These are phyloP conservation scores for Luperina nickerlii DNA, from an alignment of 2,888 invertebrate species.

Conservation along the genomic window DNA sequence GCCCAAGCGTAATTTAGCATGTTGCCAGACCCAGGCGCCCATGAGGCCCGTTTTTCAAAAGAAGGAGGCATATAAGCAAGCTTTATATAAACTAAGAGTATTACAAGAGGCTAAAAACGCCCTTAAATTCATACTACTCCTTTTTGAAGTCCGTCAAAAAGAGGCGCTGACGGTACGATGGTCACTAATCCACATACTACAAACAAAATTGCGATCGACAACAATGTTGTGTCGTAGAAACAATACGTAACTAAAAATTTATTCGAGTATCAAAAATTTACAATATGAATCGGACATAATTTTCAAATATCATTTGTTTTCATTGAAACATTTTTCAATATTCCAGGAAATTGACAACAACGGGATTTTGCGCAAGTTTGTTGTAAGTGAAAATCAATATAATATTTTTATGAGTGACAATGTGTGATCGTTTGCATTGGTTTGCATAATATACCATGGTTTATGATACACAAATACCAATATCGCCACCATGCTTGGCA, in stretches of 20 bases:
- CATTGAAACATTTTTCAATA: conserved; percentile 16
- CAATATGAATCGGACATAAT: conserved; percentile 20
- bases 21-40: background rate
- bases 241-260: background rate
- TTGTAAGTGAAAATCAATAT: conserved; percentile 38
- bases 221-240: background rate
- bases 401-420: conserved; percentile 25
- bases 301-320: conserved; percentile 30
- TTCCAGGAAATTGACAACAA: conserved; percentile 17
- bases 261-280: background rate
- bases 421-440: background rate
- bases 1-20: background rate
- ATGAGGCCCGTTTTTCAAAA: background rate
- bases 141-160: background rate
- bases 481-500: background rate
- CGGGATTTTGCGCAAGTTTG: conserved; percentile 17
- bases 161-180: background rate
- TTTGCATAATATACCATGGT: background rate
- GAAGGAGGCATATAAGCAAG: too few relatives aligned
- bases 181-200: too few relatives aligned
- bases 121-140: too few relatives aligned
- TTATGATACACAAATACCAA: background rate
- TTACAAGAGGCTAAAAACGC: background rate
- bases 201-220: background rate
- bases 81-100: background rate